These are phyloP conservation scores for Lasioglossum figueresi DNA, from an alignment of 2,888 invertebrate genomes.

Conservation along the genomic window DNA sequence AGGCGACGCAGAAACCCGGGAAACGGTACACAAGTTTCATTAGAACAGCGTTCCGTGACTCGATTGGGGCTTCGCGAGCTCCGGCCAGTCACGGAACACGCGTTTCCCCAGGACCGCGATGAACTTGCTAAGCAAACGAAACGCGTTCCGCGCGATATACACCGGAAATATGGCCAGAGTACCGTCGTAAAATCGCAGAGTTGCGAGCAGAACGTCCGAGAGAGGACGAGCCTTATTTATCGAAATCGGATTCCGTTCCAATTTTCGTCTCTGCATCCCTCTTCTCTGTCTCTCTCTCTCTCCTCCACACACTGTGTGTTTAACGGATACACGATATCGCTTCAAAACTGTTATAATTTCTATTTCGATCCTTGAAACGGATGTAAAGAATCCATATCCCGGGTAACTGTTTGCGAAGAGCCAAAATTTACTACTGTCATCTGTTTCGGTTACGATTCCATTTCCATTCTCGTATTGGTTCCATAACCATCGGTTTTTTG, in stretches of 20 bases:
- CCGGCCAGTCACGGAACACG: background rate
- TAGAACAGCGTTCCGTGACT: constrained; percentile 1
- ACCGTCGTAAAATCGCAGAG: background rate
- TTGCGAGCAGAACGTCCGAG: constrained; percentile 43
- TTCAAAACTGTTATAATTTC: background rate
- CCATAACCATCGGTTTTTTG: background rate
- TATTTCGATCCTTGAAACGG: background rate
- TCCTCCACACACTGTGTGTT: background rate
- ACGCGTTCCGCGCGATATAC: background rate
- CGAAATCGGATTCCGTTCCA: constrained; percentile 41
- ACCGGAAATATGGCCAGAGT: background rate
- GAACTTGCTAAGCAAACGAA: constrained; percentile 5
- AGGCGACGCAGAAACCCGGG: constrained; percentile 21
- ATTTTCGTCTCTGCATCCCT: constrained; percentile 30
- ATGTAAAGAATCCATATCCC: background rate
- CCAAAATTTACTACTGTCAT: background rate
- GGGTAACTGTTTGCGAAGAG: background rate
- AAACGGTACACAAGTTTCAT: constrained; percentile 16
- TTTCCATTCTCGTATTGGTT: background rate
- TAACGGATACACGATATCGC: background rate
- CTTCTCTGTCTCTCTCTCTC: background rate
- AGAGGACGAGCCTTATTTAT: constrained; percentile 49
- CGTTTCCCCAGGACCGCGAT: background rate
- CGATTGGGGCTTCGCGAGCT: background rate
- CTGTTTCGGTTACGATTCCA: background rate